Evolutionary conservation across 2,797 vertebrate species (phyloP), one percentile per base, ranked within the genome.

Genomic region (Siniperca obscura): DNA sequence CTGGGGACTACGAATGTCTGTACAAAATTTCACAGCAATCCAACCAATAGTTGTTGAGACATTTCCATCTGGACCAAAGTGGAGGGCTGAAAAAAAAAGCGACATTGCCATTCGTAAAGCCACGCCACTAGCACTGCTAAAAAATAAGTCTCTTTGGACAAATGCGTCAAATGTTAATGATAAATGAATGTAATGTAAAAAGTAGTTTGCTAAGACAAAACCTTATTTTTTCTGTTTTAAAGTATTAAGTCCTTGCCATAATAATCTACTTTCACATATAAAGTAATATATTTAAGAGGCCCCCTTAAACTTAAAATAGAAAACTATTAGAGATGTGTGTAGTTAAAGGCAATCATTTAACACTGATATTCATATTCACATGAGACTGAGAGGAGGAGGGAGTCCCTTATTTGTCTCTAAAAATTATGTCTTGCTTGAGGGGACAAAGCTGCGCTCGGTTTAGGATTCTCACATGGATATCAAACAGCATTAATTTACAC

Each of bases 311-410:
- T 85, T 79, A 74, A 83, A 84, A 88, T 82, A 87, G 77, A 82
- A 78, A 74, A 46, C 68, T 72, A 76, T 89, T 82, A 80, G 71
- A 34, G 61, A 48, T 65, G 71, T 65, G 36, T 77, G 80, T 77
- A 79, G 85, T 87, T 81, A 80, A 87, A 82, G 66, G 44, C 80
- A 71, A 70, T 77, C 57, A 84, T 89, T 87, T 87, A 78, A 74
- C 68, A 44, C 21, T 60, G 48, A 81, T 68, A 8, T 21, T 84
- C 27, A 80, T 77, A 78, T 82, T 55, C 72, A 62, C 71, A 75
- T 27, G 46, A 82, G 79, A 74, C 44, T 25, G 42, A 53, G 53
- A 76, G 36, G 22, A 78, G 34, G 64, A 60, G 57, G 59, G 17
- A 52, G 66, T 68, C 44, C 19, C 75, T 50, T 80, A 65, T 55